phyloP scores from a whole-genome alignment of 2,797 vertebrate genomes.

The Peromyscus nudipes region DNA sequence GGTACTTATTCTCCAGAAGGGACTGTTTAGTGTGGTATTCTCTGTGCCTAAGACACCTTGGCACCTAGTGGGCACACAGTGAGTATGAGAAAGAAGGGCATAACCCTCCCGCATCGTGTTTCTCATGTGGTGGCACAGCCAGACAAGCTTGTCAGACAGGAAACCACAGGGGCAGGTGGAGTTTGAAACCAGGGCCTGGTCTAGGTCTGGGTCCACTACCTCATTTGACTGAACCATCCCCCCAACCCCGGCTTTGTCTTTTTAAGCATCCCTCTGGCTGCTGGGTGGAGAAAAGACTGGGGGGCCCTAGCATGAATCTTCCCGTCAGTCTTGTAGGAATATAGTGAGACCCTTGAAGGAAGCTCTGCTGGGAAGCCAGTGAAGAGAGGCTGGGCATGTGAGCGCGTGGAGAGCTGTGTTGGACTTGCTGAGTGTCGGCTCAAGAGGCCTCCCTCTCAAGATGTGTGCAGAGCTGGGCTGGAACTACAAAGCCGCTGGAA shows the following conservation, averaged over 20 bases:
- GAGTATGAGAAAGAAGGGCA: background rate
- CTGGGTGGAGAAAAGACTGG: background rate
- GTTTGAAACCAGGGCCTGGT: background rate
- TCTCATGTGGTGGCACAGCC: background rate
- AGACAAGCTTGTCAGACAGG: background rate
- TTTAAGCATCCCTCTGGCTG: background rate
- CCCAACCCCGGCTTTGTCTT: background rate
- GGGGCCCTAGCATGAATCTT: background rate
- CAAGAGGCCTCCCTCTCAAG: constrained; percentile 60
- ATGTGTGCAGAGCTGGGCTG: background rate
- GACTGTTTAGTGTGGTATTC: background rate
- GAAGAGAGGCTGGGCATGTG: background rate
- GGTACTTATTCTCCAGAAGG: background rate
- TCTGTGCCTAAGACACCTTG: background rate
- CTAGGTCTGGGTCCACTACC: background rate
- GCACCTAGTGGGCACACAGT: background rate
- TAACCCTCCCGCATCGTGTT: background rate
- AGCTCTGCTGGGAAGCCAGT: background rate
- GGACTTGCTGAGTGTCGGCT: constrained; percentile 2
- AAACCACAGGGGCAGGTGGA: background rate
- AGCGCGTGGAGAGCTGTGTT: background rate
- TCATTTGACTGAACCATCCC: background rate
- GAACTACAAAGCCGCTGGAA: background rate
- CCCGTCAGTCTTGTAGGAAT: background rate
- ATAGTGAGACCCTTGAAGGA: background rate